phyloP scores from a whole-genome alignment of 2,888 invertebrate genomes.

The Deroplatys truncata region DNA sequence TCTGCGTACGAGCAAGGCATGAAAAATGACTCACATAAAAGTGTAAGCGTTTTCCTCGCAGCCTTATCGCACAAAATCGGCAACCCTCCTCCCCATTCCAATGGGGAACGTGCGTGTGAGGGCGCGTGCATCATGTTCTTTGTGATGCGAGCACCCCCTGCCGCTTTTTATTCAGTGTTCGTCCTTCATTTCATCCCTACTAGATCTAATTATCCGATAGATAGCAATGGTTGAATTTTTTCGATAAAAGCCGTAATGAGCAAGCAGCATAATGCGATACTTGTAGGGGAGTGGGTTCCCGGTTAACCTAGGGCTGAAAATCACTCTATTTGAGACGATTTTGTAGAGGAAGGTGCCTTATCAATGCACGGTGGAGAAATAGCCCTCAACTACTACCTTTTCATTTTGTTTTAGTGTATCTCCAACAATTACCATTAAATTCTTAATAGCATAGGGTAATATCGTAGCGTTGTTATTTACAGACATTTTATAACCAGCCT shows the following conservation, averaged over 20 bases:
- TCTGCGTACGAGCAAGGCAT: slow-evolving; percentile 1
- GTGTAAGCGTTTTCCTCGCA: not conserved
- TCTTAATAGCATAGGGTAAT: too few species aligned
- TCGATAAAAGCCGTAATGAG: not conserved
- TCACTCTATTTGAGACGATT: not conserved
- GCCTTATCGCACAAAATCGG: not conserved
- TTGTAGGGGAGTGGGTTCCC: not conserved
- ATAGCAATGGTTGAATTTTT: not conserved
- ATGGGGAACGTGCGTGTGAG: not conserved
- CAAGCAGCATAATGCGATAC: not conserved
- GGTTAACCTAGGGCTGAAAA: not conserved
- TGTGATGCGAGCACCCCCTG: not conserved
- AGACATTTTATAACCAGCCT: too few species aligned
- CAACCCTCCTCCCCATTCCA: too few species aligned
- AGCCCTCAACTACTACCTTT: too few species aligned
- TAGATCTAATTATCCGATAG: not conserved
- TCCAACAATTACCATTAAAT: too few species aligned
- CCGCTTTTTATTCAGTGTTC: not conserved
- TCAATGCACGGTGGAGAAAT: not conserved
- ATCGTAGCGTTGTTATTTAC: too few species aligned
- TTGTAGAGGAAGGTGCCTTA: not conserved
- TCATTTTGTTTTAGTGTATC: too few species aligned
- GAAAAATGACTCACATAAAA: slow-evolving; percentile 18
- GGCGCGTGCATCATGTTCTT: not conserved
- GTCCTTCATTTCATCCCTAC: not conserved